Conservation (phyloP, 2,797 vertebrate species). For the Nothura maculosa region DNA sequence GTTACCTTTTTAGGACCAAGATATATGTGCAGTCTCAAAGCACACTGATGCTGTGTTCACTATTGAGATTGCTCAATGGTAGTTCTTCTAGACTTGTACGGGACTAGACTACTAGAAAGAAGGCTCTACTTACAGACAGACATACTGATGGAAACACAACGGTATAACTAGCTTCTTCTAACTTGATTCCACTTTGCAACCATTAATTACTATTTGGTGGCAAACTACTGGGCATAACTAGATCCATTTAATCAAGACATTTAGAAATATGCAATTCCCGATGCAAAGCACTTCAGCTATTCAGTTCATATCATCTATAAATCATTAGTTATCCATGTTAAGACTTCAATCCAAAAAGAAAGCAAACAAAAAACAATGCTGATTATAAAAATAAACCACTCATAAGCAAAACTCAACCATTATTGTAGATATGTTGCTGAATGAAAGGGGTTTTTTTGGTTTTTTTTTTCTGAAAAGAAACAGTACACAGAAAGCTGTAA, state of each 20-base stretch:
- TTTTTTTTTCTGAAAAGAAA: slow-evolving; percentile 28
- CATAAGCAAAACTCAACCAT: neutral
- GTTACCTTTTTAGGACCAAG: neutral
- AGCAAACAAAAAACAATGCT: neutral
- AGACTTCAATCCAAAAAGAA: neutral
- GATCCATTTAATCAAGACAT: neutral
- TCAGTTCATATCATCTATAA: neutral
- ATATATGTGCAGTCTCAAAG: neutral
- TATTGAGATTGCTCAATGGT: neutral
- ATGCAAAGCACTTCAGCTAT: neutral
- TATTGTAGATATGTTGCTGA: neutral
- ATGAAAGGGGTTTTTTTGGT: neutral
- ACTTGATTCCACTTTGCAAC: neutral
- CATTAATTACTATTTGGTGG: neutral
- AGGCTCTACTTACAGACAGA: neutral
- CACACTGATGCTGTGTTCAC: neutral
- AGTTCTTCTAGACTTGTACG: neutral
- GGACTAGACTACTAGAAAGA: neutral
- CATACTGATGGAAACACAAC: neutral
- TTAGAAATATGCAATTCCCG: fast-evolving
- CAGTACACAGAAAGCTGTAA: neutral
- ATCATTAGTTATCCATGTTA: neutral
- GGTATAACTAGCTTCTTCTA: neutral
- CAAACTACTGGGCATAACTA: neutral
- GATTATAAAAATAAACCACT: neutral